Percentiles rank a stretch among this genome's conserved stretches.
phyloP scores from a whole-genome alignment of 1,140 invertebrate genomes.

The Pogonomyrmex californicus region DNA sequence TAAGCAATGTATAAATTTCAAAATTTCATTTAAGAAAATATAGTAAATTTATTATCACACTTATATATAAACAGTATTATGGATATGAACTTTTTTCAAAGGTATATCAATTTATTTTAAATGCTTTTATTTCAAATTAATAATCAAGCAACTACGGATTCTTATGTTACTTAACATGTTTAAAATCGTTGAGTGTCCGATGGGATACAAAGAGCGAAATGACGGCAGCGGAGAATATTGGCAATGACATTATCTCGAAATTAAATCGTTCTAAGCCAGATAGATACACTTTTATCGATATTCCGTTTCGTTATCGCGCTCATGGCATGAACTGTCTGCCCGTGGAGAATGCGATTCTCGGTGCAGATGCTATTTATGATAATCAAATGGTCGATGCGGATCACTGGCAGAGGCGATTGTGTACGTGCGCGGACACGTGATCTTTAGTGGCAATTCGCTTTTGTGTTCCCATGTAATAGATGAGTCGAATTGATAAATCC shows the following conservation, averaged over 20 bases:
- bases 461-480: slow-evolving; percentile 35
- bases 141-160: not conserved
- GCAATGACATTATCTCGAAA: slow-evolving; percentile 52
- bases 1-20: no score
- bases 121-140: not conserved
- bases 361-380: slow-evolving; percentile 50
- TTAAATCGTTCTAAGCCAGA: slow-evolving; percentile 53
- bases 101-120: not conserved
- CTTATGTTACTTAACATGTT: not conserved
- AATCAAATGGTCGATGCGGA: slow-evolving; percentile 45
- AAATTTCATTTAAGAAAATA: no score
- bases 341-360: slow-evolving; percentile 43
- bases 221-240: not conserved
- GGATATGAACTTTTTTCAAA: not conserved
- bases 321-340: slow-evolving; percentile 36
- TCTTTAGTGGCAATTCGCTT: slow-evolving; percentile 33
- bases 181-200: not conserved
- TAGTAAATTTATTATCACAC: no score
- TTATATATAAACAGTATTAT: not conserved
- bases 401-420: slow-evolving; percentile 17
- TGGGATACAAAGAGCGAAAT: not conserved
- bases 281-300: slow-evolving; percentile 56
- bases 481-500: slow-evolving; percentile 40
- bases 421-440: not conserved
- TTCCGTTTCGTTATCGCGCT: slow-evolving; percentile 38